These are phyloP conservation scores for Bathynomus jamesi DNA, from an alignment of 1,140 invertebrate genomes.

Conservation along the genomic window DNA sequence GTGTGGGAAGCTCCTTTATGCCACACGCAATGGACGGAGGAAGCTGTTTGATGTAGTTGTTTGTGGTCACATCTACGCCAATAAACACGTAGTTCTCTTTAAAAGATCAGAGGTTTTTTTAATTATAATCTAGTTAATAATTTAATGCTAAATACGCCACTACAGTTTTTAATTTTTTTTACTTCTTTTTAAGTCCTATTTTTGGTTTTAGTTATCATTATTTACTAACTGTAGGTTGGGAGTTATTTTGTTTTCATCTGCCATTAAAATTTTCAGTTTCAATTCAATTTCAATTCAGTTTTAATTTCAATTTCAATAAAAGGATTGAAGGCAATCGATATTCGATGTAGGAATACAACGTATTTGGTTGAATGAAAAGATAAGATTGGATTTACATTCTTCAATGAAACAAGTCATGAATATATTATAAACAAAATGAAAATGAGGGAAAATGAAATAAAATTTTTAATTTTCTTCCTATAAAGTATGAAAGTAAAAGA, in stretches of 20 bases:
- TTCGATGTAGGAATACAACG: background rate
- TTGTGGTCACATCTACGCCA: slow-evolving; percentile 28
- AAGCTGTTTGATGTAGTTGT: slow-evolving; percentile 24
- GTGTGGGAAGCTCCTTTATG: slow-evolving; percentile 20
- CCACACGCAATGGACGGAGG: slow-evolving; percentile 11
- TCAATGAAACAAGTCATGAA: background rate
- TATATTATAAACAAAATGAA: background rate
- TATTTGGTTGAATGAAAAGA: background rate
- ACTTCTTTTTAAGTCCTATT: background rate
- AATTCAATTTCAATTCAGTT: background rate
- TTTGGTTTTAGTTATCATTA: background rate
- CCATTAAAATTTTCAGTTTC: background rate
- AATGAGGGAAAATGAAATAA: too few species aligned
- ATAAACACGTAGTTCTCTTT: slow-evolving; percentile 35
- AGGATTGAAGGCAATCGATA: background rate
- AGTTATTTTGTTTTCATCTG: background rate
- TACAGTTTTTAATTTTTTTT: background rate
- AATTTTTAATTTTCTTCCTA: too few species aligned
- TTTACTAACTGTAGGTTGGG: background rate
- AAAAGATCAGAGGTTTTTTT: background rate
- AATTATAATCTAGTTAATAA: background rate
- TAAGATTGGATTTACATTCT: background rate
- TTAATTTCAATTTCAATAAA: background rate
- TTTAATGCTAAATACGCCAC: background rate
- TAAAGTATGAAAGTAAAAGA: too few species aligned